phyloP scores from a whole-genome alignment of 2,113 vertebrate genomes.

The Peromyscus leucopus region DNA sequence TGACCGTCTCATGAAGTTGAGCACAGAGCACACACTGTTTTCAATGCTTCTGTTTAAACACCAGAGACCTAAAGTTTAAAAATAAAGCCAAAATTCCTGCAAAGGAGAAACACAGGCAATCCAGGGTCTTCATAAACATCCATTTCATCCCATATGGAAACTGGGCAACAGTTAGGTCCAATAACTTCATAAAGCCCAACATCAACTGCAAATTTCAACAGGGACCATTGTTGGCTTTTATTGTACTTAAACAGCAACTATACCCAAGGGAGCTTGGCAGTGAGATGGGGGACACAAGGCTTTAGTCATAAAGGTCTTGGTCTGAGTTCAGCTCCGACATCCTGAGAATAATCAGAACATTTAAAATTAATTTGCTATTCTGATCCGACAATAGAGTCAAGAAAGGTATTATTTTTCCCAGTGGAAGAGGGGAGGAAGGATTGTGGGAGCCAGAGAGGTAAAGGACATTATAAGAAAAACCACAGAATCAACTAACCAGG shows the following conservation, averaged over 20 bases:
- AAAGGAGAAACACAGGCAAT: background rate
- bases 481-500: background rate
- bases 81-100: background rate
- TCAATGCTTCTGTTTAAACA: slow-evolving; percentile 22
- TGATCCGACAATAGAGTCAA: background rate
- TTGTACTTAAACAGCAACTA: background rate
- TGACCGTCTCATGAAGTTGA: slow-evolving; percentile 36
- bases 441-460: background rate
- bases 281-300: background rate
- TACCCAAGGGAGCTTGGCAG: background rate
- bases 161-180: background rate
- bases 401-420: background rate
- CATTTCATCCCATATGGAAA: background rate
- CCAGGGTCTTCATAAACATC: background rate
- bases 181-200: background rate
- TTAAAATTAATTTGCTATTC: background rate
- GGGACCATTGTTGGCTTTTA: background rate
- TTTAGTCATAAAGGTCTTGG: background rate
- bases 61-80: background rate
- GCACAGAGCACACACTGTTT: background rate
- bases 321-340: background rate
- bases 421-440: background rate
- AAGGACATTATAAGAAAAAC: background rate
- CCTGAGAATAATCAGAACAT: slow-evolving; percentile 1
- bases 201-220: background rate